phyloP scores from a whole-genome alignment of 2,797 vertebrate genomes.

The Silurus aristotelis region DNA sequence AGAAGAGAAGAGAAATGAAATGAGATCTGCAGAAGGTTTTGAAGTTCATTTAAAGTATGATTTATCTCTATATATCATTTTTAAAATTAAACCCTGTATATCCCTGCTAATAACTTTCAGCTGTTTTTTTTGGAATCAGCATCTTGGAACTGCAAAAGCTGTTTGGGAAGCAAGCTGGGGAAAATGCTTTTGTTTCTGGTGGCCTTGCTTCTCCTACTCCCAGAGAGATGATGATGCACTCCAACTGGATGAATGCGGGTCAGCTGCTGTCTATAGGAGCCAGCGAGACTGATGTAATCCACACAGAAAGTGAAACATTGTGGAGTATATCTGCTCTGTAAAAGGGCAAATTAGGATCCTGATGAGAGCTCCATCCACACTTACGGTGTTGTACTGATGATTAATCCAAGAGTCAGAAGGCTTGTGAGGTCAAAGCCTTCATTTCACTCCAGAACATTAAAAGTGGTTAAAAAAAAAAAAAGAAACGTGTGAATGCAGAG shows the following conservation, averaged over 20 bases:
- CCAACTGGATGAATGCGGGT: slow-evolving; percentile 34
- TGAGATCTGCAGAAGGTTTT: neutral
- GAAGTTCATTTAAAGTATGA: neutral
- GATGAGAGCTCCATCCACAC: slow-evolving; percentile 21
- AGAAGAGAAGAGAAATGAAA: neutral
- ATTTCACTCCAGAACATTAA: slow-evolving; percentile 1
- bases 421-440: slow-evolving; percentile 23
- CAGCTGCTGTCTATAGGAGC: slow-evolving; percentile 57
- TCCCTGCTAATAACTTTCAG: slow-evolving; percentile 15
- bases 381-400: slow-evolving; percentile 16
- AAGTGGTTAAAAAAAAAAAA: neutral
- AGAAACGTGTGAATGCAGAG: neutral
- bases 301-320: slow-evolving; percentile 49
- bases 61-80: neutral
- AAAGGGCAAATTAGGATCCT: slow-evolving; percentile 24
- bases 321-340: slow-evolving; percentile 19
- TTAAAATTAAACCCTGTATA: slow-evolving; percentile 15
- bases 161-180: slow-evolving; percentile 11
- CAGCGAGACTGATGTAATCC: slow-evolving; percentile 57
- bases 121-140: slow-evolving; percentile 19
- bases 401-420: slow-evolving; percentile 1
- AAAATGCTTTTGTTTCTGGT: slow-evolving; percentile 27
- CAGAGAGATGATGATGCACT: slow-evolving; percentile 25
- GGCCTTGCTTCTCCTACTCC: slow-evolving; percentile 10
- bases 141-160: slow-evolving; percentile 19